phyloP scores from a whole-genome alignment of 2,113 vertebrate species.

The Lonchura striata region DNA sequence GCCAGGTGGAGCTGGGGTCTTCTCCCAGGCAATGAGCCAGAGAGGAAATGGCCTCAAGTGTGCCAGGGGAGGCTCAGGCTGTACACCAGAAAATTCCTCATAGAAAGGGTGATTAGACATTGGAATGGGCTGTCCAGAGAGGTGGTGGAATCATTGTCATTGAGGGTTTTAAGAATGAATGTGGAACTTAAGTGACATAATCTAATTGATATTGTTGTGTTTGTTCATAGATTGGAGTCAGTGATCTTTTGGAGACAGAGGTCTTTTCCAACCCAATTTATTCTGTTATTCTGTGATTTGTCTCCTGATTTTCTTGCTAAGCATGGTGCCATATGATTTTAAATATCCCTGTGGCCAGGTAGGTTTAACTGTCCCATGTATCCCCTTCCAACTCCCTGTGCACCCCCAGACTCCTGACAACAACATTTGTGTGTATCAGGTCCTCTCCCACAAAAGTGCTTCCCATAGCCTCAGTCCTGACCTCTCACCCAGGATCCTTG shows the following conservation, averaged over 20 bases:
- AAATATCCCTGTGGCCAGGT: neutral
- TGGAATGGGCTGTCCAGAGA: neutral
- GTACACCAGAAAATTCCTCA: neutral
- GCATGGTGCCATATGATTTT: neutral
- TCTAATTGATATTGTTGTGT: neutral
- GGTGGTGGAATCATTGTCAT: neutral
- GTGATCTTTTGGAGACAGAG: neutral
- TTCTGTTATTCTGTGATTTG: neutral
- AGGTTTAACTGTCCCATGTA: neutral
- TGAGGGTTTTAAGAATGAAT: neutral
- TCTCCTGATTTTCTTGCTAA: neutral
- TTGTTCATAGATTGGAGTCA: neutral
- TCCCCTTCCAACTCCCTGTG: neutral
- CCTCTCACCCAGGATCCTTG: neutral
- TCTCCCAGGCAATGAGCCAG: neutral
- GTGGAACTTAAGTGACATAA: neutral
- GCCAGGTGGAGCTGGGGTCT: neutral
- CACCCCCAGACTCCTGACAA: neutral
- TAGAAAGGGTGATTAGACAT: neutral
- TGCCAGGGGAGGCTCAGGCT: neutral
- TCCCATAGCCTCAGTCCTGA: neutral
- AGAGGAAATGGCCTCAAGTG: neutral
- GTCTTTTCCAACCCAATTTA: neutral
- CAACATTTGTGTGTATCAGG: neutral
- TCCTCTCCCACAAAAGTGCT: neutral